Base-by-base conservation (phyloP, 2,113 vertebrate species). In the Cochlearius cochlearius region DNA sequence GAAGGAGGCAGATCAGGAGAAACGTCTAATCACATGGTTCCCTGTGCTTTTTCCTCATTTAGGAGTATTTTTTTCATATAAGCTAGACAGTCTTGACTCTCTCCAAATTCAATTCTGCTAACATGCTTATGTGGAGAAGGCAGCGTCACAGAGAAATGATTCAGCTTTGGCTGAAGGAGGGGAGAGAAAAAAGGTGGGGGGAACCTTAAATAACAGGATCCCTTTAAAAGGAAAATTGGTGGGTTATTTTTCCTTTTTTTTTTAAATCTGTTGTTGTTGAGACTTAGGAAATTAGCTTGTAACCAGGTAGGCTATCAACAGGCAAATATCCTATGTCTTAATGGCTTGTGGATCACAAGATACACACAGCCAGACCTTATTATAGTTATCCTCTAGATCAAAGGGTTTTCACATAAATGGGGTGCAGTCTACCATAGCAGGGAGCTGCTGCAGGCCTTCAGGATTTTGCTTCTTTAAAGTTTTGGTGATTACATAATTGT, bases 381-480 rank as follows among this genome's bases (percentile, higher is more conserved):
- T 95, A 92, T 15, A 88, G 49, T 92, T 92, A 96, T 90, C 56
- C 80, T 78, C 60, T 26, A 94, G 91, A 97, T 97, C 96, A 97
- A 97, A 95, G 92, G 60, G 38, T 55, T 96, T 94, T 93, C 87
- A 86, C 94, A 73, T 86, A 91, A 94, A 92, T 72, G 88, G 88
- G 85, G 92, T 87, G 87, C 90, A 96, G 62, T 90, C 86, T 96
- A 94, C 90, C 91, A 75, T 84, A 89, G 75, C 90, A 86, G 41
- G 27, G 86, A 96, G 73, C 85, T 90, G 76, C 87, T 92, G 58
- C 81, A 90, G 39, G 73, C 90, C 81, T 90, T 76, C 41, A 43
- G 82, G 63, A 94, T 95, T 83, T 92, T 75, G 89, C 92, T 96
- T 49, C 90, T 93, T 96, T 77, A 95, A 97, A 98, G 94, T 97